phyloP scores from a whole-genome alignment of 1,140 invertebrate genomes.

The Reticulitermes speratus region DNA sequence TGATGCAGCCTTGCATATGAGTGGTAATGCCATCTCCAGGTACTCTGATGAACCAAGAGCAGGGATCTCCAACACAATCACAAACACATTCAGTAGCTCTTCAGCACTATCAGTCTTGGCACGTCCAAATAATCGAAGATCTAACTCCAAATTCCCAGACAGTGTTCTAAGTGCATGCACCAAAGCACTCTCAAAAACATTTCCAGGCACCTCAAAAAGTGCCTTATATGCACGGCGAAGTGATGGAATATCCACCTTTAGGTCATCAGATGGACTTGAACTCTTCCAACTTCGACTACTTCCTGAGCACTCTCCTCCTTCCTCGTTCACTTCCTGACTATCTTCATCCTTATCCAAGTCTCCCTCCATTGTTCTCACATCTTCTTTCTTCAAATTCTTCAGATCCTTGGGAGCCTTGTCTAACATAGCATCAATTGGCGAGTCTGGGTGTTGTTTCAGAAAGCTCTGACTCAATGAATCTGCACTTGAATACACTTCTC shows the following conservation, averaged over 20 bases:
- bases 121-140: conserved; percentile 63
- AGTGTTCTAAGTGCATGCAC: conserved; percentile 75
- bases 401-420: conserved; percentile 49
- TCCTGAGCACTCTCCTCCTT: conserved; percentile 13
- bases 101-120: neutral
- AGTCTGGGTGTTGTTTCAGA: conserved; percentile 50
- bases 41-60: conserved; percentile 77
- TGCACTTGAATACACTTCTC: conserved; percentile 69
- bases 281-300: neutral
- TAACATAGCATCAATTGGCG: conserved; percentile 51
- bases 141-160: conserved; percentile 70
- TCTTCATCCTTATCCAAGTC: conserved; percentile 85
- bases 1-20: conserved; percentile 75
- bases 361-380: conserved; percentile 66
- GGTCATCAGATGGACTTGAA: conserved; percentile 48
- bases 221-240: conserved; percentile 63
- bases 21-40: conserved; percentile 77
- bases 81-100: conserved; percentile 68
- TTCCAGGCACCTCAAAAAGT: conserved; percentile 47
- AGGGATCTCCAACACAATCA: conserved; percentile 88
- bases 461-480: conserved; percentile 71
- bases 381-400: conserved; percentile 61
- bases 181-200: conserved; percentile 68
- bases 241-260: conserved; percentile 58
- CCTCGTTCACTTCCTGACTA: conserved; percentile 45